Evolutionary conservation across 2,888 invertebrate species (phyloP), one percentile per base, ranked within the genome.

Genomic region (Ophion obscuratus): DNA sequence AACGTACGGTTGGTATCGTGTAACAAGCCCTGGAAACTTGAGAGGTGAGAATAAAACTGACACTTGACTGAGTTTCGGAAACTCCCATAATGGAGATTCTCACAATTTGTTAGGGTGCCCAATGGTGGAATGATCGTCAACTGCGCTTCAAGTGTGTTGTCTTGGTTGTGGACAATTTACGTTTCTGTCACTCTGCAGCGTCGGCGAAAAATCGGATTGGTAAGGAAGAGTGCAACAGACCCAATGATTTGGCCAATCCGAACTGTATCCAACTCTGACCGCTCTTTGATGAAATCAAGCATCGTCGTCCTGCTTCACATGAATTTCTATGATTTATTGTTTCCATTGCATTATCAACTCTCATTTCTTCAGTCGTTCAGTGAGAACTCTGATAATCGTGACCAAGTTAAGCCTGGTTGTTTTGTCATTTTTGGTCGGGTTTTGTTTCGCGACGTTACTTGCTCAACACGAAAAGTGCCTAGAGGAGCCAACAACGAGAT

Each of bases 51-150:
- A 77, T 53, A 40, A 70, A 76, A 83, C 83, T 84, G 57, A 20
- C 40, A 17, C 82, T 62, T 83, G 81, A 80, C 81, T 84, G 88
- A 86, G 89, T 87, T 88, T 88, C 87, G 88, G 91, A 88, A 90
- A 91, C 89, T 90, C 89, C 91, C 92, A 92, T 93, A 92, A 93
- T 93, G 91, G 92, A 92, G 90, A 90, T 90, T 36, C 53, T 2
- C 89, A 87, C 91, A 92, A 92, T 93, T 92, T 92, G 93, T 93
- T 92, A 88, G 89, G 87, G 90, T 20, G 40, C 90, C 90, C 92
- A 92, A 93, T 93, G 92, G 93, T 92, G 91, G 92, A 93, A 93
- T 92, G 91, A 93, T 93, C 92, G 92, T 92, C 92, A 91, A 92
- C 92, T 92, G 92, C 92, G 93, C 92, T 93, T 92, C 92, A 91